Conservation (phyloP, 1,140 invertebrate species). For the Brachionus rotundiformis region DNA sequence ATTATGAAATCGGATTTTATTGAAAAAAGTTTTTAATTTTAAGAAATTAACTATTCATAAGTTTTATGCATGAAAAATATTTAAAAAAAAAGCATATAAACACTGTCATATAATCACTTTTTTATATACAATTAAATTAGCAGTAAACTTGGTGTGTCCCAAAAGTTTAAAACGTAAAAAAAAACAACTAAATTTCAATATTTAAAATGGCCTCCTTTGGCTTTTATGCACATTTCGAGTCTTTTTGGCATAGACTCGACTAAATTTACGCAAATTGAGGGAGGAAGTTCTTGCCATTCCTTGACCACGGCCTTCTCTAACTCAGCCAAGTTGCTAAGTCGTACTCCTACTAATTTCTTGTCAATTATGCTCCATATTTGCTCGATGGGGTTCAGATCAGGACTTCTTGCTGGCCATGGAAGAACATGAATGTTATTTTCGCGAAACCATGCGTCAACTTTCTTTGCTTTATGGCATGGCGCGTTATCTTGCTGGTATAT, state of each 20-base stretch:
- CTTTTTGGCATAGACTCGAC: conserved; percentile 17
- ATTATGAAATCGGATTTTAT: background rate
- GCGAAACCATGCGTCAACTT: conserved; percentile 52
- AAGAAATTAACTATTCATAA: no score
- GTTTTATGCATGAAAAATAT: background rate
- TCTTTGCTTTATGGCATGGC: conserved; percentile 52
- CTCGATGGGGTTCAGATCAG: conserved; percentile 56
- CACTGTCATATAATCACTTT: no score
- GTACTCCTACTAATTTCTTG: conserved; percentile 46
- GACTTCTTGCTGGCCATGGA: conserved; percentile 54
- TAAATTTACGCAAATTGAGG: background rate
- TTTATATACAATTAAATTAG: background rate
- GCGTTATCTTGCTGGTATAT: conserved; percentile 54
- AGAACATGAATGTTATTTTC: conserved; percentile 53
- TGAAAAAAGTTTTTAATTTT: background rate
- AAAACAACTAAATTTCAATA: background rate
- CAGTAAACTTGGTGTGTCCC: background rate
- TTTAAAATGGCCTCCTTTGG: background rate
- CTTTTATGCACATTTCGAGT: background rate
- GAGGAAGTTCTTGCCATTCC: background rate
- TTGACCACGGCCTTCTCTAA: background rate
- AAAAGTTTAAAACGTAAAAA: background rate
- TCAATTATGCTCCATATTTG: conserved; percentile 54
- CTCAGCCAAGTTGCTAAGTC: background rate
- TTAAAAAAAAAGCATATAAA: background rate